A percentile compares a stretch with the other conserved stretches of the same genome.
phyloP scores from a whole-genome alignment of 2,113 vertebrate species.

The Chaenogobius annularis region DNA sequence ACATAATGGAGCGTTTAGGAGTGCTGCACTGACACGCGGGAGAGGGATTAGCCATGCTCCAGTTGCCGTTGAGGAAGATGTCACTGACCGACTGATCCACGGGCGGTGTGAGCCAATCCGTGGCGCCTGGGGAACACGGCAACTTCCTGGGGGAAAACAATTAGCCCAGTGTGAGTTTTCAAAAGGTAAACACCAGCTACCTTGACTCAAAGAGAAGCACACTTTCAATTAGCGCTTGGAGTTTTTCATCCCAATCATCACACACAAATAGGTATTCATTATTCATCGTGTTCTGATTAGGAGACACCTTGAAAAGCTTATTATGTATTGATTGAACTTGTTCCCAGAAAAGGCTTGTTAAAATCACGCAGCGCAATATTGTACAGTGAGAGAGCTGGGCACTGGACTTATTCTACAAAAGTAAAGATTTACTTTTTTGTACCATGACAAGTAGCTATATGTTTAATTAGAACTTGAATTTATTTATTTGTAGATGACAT shows the following conservation, averaged over 20 bases:
- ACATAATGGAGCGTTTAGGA: slow-evolving; percentile 83
- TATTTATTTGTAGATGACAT: no score
- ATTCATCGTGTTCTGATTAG: slow-evolving; percentile 29
- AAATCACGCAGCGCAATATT: slow-evolving; percentile 5
- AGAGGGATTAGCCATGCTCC: slow-evolving; percentile 93
- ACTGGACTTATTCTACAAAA: background rate
- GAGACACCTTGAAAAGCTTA: slow-evolving; percentile 5
- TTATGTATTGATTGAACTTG: slow-evolving; percentile 42
- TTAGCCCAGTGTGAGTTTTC: background rate
- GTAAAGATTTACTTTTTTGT: background rate
- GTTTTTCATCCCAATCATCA: slow-evolving; percentile 6
- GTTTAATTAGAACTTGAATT: background rate
- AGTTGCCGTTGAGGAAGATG: slow-evolving; percentile 88
- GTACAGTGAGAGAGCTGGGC: background rate
- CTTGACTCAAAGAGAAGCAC: background rate
- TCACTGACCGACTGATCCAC: slow-evolving; percentile 81
- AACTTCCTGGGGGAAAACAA: slow-evolving; percentile 53
- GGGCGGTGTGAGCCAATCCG: slow-evolving; percentile 81
- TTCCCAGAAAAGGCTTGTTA: slow-evolving; percentile 31
- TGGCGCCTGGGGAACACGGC: slow-evolving; percentile 58
- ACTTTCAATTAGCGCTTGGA: slow-evolving; percentile 1
- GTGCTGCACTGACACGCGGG: slow-evolving; percentile 90
- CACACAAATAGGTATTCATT: slow-evolving; percentile 30
- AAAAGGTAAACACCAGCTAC: slow-evolving; percentile 2
- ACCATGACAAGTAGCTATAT: background rate